These are phyloP conservation scores for Anoplopoma fimbria DNA, from an alignment of 2,113 vertebrate species.

Conservation along the genomic window DNA sequence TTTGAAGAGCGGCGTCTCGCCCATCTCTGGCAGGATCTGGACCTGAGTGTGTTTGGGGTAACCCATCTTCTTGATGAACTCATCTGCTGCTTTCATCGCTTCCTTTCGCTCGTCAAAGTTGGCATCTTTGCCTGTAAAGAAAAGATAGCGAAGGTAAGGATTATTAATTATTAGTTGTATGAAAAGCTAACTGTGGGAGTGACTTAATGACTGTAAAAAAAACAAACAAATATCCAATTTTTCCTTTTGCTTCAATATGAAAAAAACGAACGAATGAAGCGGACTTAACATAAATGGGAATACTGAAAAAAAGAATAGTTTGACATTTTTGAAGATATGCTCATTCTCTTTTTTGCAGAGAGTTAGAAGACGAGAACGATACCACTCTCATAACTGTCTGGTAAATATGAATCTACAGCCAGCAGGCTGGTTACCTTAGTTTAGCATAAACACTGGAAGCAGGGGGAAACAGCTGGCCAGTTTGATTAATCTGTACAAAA, in stretches of 20 bases:
- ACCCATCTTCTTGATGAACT: constrained; percentile 97
- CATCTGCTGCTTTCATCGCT: constrained; percentile 91
- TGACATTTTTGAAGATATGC: no score
- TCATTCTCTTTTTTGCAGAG: no score
- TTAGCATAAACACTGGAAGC: neutral
- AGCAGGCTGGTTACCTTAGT: no score
- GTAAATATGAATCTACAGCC: no score
- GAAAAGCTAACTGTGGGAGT: neutral
- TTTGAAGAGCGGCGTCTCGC: constrained; percentile 97
- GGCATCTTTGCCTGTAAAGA: constrained; percentile 88
- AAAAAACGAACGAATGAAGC: neutral
- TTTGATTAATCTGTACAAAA: neutral
- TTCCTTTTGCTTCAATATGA: no score
- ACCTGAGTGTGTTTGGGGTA: constrained; percentile 96
- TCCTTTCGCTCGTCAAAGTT: constrained; percentile 93
- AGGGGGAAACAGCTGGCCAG: neutral
- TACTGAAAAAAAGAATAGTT: neutral
- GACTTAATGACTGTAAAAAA: neutral
- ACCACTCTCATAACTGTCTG: no score
- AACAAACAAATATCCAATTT: neutral
- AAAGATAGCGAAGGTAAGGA: neutral
- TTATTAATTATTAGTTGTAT: neutral
- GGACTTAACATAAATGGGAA: neutral
- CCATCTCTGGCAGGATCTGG: constrained; percentile 92
- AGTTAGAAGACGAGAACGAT: no score